phyloP scores from a whole-genome alignment of 2,888 invertebrate genomes.

The Ormyrus pomaceus region DNA sequence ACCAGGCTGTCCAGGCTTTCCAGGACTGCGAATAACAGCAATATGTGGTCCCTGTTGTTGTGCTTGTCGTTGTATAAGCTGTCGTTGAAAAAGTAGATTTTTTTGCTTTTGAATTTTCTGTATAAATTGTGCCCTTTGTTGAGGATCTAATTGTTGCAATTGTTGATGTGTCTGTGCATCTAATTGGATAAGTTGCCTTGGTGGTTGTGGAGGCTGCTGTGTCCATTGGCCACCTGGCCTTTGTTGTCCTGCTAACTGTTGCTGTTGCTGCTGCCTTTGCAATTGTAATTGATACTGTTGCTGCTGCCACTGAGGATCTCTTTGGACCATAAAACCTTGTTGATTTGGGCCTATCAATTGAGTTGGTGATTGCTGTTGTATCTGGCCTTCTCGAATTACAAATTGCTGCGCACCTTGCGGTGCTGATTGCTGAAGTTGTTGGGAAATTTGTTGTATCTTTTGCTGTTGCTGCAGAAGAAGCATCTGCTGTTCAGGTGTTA shows the following conservation, averaged over 20 bases:
- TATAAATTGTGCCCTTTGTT: constrained; percentile 87
- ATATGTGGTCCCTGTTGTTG: constrained; percentile 80
- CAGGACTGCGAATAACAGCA: constrained; percentile 83
- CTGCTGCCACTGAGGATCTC: constrained; percentile 81
- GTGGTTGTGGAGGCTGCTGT: constrained; percentile 79
- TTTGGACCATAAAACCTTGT: constrained; percentile 74
- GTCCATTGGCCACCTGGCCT: constrained; percentile 72
- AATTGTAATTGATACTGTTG: constrained; percentile 78
- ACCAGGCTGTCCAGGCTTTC: constrained; percentile 79
- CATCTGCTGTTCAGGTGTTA: constrained; percentile 75
- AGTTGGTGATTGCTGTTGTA: constrained; percentile 73
- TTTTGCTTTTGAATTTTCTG: constrained; percentile 84
- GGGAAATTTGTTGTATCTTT: constrained; percentile 74
- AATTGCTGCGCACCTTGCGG: constrained; percentile 73
- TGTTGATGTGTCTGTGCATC: constrained; percentile 91
- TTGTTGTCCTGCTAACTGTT: constrained; percentile 70
- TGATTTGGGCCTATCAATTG: constrained; percentile 71
- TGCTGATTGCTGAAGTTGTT: constrained; percentile 76
- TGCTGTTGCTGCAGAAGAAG: constrained; percentile 78
- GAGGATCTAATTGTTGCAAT: constrained; percentile 87
- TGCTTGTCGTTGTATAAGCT: constrained; percentile 78
- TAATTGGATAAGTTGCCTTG: constrained; percentile 85
- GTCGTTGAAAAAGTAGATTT: constrained; percentile 78
- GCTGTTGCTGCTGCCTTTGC: constrained; percentile 74
- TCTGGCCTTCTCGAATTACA: constrained; percentile 74